Evolutionary conservation across 2,888 invertebrate species (phyloP), one percentile per base, ranked within the genome.

Genomic region (Cataglyphis altisquamis): DNA sequence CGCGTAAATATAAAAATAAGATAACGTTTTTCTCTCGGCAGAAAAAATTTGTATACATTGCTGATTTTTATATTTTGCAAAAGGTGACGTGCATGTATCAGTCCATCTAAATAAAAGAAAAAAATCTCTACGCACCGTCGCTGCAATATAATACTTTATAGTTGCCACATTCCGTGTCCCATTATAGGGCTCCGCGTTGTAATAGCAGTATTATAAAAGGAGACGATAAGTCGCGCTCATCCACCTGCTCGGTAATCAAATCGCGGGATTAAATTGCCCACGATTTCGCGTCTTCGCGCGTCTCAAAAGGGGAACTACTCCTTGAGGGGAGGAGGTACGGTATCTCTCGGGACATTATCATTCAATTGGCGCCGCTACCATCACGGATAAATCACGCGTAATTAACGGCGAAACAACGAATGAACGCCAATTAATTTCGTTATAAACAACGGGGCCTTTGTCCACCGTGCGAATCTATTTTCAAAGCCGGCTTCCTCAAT

Each of bases 401-500:
- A 83, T 83, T 83, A 80, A 45, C 25, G 60, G 32, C 78, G 72
- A 45, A 60, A 78, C 70, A 62, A 70, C 72, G 72, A 45, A 70
- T 72, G 60, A 3, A 41, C 78, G 57, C 73, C 75, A 84, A 87
- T 87, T 87, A 87, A 87, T 87, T 84, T 67, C 55, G 66, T 82
- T 57, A 66, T 66, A 57, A 75, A 55, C 57, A 77, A 55, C 83
- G 64, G 21, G 39, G 48, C 57, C 83, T 83, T 84, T 87, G 84
- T 77, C 67, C 68, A 48, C 41, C 60, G 18, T n/a, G 62, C 73
- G 66, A 88, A 88, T 88, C 73, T 81, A 80, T 81, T 84, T 81
- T 64, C 67, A 60, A n/a, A 66, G 39, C 57, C 67, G 77, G 84
- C 86, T 88, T 88, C 88, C 88, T 88, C 88, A 85, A 88, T 88